Evolutionary conservation across 2,797 vertebrate genomes (phyloP), one percentile per base, ranked within the genome.

Genomic region (Squalus acanthias): DNA sequence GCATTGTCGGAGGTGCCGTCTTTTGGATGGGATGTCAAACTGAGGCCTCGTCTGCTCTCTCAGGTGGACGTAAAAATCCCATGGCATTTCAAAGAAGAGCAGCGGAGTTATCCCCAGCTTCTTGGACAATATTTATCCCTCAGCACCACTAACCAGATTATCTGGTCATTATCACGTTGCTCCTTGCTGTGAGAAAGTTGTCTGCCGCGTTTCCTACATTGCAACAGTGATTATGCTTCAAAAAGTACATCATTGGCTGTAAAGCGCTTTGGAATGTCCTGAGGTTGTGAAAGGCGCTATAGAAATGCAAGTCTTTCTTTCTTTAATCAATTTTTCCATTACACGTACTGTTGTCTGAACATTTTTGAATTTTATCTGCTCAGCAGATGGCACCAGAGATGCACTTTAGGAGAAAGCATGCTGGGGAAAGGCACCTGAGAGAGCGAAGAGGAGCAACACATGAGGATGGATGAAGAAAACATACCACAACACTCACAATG

Each of bases 301-400:
- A 57, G 29, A 91, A 63, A 33, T 91, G 0, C 12, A 60, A 39
- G 39, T 39, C 39, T 39, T 39, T 39, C 39, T n/a, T 33, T 89
- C 26, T 65, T 67, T 65, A 63, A 67, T 67, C n/a, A 65, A 0
- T 65, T 46, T 85, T 67, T 46, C 91, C 8, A 9, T 22, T 93
- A 20, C 39, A n/a, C 0, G 1, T 93, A 29, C 33, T 22, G 33
- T 67, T 39, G 17, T 46, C 8, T 65, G 33, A 92, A 39, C 33
- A 39, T 93, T 69, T 67, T 93, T 39, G 39, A 12, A 69, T 93
- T 46, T 93, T 39, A 93, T 46, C 65, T 69, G 33, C n/a, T 69
- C 91, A 69, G 22, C 91, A 93, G 65, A 69, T 93, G 91, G 91
- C 91, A 46, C 7, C 91, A 69, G n/a, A 69, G 91, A 46, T 67